These are phyloP conservation scores for Myiotriccus ornatus DNA, from an alignment of 2,797 vertebrate species.

Conservation along the genomic window DNA sequence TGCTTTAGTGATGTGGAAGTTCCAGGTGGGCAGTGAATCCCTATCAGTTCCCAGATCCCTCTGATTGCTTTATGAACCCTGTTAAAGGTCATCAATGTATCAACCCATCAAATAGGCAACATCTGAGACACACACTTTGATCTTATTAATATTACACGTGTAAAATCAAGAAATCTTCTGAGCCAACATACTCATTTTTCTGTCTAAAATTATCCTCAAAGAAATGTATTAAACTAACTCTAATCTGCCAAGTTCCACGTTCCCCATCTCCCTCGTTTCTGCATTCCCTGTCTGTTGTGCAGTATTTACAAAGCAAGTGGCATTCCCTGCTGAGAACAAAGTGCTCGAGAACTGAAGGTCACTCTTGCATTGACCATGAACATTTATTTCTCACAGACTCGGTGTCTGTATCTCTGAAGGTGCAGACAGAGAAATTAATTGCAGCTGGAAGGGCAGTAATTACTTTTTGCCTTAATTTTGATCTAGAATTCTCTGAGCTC, in stretches of 20 bases:
- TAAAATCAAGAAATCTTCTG: neutral
- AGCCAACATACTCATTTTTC: neutral
- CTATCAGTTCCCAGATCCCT: neutral
- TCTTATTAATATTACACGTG: neutral
- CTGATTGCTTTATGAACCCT: neutral
- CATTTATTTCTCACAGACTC: neutral
- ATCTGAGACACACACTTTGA: neutral
- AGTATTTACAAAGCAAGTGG: neutral
- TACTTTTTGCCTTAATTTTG: conserved; percentile 22
- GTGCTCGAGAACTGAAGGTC: neutral
- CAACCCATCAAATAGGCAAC: neutral
- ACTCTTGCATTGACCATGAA: neutral
- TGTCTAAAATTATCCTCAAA: neutral
- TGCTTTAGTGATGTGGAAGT: neutral
- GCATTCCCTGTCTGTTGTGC: neutral
- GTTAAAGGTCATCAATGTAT: neutral
- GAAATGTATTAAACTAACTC: neutral
- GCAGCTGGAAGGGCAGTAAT: neutral
- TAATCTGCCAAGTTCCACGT: rapidly evolving
- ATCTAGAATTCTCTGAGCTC: neutral
- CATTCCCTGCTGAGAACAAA: neutral
- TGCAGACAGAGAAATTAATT: neutral
- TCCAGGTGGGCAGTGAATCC: neutral
- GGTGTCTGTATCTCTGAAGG: neutral
- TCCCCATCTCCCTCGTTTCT: neutral